A percentile compares a stretch with the other conserved stretches of the same genome.
Evolutionary conservation across 1,140 invertebrate species (phyloP).

Genomic region (Venustaconcha ellipsiformis): DNA sequence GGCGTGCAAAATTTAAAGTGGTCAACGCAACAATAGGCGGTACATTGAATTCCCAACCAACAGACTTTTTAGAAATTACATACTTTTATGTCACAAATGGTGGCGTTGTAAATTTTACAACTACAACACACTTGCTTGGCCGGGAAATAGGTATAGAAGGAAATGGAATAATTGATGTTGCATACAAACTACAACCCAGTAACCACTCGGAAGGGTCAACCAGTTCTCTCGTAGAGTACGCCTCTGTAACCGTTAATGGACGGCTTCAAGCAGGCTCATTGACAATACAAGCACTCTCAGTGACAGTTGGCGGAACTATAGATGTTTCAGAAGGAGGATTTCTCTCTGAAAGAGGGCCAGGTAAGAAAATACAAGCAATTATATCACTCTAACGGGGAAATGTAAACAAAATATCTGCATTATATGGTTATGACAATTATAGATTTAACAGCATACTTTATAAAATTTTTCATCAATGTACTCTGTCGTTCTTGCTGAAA

Average conservation of each 20-base stretch:
- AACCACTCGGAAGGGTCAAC: slow-evolving; percentile 15
- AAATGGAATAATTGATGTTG: slow-evolving; percentile 36
- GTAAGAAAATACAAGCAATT: slow-evolving; percentile 18
- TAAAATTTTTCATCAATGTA: no score
- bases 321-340: slow-evolving; percentile 47
- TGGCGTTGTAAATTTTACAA: slow-evolving; percentile 31
- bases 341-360: slow-evolving; percentile 39
- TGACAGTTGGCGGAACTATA: slow-evolving; percentile 37
- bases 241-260: slow-evolving; percentile 32
- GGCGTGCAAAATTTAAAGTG: slow-evolving; percentile 34
- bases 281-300: slow-evolving; percentile 19
- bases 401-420: no score
- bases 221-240: slow-evolving; percentile 16
- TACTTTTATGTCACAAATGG: slow-evolving; percentile 25
- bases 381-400: no score
- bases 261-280: slow-evolving; percentile 44
- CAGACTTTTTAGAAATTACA: slow-evolving; percentile 27
- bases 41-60: slow-evolving; percentile 28
- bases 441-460: no score
- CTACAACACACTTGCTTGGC: slow-evolving; percentile 19
- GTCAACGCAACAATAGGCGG: slow-evolving; percentile 28
- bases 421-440: no score
- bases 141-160: slow-evolving; percentile 23
- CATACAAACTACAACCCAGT: slow-evolving; percentile 32
- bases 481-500: no score